Evolutionary conservation across 92 coral and sea anemone genomes (phyloP).

Genomic region (Parazoanthus darwini): DNA sequence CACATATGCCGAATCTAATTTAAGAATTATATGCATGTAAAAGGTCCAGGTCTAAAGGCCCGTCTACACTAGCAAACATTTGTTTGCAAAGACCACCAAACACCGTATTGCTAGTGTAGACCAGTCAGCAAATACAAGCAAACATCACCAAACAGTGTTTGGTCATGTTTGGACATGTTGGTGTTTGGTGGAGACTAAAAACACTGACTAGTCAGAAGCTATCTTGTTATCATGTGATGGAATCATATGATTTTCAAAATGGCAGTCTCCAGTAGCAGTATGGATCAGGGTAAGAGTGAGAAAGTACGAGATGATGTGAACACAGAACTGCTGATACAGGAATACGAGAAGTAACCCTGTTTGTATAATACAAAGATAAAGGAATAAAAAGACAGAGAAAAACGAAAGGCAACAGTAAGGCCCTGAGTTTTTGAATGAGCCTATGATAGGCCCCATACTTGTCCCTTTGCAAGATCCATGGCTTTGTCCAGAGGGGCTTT

Average conservation of each 20-base stretch:
- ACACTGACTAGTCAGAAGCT: neutral
- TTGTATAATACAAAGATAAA: neutral
- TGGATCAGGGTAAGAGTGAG: neutral
- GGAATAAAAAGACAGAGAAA: neutral
- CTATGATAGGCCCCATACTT: neutral
- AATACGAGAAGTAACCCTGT: neutral
- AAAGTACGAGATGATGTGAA: neutral
- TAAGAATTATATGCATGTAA: too few relatives aligned
- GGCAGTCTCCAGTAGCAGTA: slow-evolving; percentile 15
- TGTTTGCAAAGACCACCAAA: slow-evolving; percentile 24
- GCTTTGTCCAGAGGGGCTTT: too few relatives aligned
- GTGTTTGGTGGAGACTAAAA: neutral
- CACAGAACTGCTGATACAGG: neutral
- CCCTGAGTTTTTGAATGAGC: neutral
- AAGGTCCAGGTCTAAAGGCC: neutral
- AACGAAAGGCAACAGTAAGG: too few relatives aligned
- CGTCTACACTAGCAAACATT: slow-evolving; percentile 30
- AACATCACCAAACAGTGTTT: slow-evolving; percentile 10
- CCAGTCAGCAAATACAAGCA: slow-evolving; percentile 16
- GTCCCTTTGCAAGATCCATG: too few relatives aligned
- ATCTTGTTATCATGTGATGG: slow-evolving; percentile 2
- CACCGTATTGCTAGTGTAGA: slow-evolving; percentile 4
- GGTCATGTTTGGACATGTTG: slow-evolving; percentile 9
- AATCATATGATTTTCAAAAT: neutral
- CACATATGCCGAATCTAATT: too few relatives aligned